Evolutionary conservation across 2,888 invertebrate species (phyloP).

Genomic region (Julus scandinavius): DNA sequence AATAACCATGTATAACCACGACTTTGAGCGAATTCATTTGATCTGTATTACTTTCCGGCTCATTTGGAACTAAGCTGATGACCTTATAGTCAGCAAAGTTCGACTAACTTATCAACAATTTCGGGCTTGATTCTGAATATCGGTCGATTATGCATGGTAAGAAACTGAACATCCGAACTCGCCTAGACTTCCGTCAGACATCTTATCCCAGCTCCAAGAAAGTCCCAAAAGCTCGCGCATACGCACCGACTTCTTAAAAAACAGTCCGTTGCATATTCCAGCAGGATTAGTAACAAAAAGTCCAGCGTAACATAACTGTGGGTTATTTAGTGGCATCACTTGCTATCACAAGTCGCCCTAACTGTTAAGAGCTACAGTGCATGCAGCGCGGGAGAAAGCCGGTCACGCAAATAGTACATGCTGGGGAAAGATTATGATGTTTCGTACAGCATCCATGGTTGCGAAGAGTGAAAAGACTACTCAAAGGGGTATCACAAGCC

Average conservation of each 20-base stretch:
- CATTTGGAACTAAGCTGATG: too few species aligned
- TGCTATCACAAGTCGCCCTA: conserved; percentile 51
- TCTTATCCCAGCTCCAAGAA: neutral
- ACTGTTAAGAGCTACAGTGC: conserved; percentile 31
- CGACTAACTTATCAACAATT: neutral
- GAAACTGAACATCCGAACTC: neutral
- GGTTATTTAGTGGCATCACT: conserved; percentile 44
- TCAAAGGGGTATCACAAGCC: neutral
- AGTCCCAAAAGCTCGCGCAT: neutral
- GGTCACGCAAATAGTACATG: neutral
- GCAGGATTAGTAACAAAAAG: conserved; percentile 37
- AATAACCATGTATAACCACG: too few species aligned
- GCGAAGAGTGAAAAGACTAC: neutral
- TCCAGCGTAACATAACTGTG: neutral
- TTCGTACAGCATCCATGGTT: neutral
- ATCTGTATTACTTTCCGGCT: too few species aligned
- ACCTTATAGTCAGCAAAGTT: neutral
- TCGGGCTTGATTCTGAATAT: neutral
- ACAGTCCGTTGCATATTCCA: neutral
- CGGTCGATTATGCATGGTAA: too few species aligned
- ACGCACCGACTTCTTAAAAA: neutral
- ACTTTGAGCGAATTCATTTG: too few species aligned
- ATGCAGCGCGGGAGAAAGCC: neutral
- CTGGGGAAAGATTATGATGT: neutral
- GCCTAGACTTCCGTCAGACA: neutral